Base-by-base conservation (phyloP, 2,113 vertebrate species). In the Sterna hirundo region DNA sequence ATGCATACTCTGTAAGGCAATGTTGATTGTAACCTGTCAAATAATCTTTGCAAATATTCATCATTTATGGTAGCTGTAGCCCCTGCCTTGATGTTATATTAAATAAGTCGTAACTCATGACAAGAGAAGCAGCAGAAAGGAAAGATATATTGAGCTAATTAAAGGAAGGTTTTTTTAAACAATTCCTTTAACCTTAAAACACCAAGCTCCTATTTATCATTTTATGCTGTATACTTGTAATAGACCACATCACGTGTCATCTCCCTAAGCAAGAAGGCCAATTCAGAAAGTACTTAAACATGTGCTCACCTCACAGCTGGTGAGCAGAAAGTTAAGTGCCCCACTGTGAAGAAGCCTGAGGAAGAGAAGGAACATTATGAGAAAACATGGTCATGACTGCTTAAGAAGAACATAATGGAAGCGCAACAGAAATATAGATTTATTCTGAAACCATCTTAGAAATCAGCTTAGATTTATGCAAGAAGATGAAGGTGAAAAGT, bases 21-120 rank as follows among this genome's bases (percentile, higher is more conserved):
- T 92, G 91, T 95, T 94, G 77, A 93, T 52, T 54, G 70, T 49
- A 90, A 76, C 34, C 54, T 77, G 92, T 49, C 89, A 96, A 82
- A 96, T 65, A 64, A 91, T 46, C 81, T 84, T 75, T 15, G 46
- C 61, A 89, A 91, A 87, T 54, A 87, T 84, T 51, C 54, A 85
- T 93, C 60, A 92, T 81, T 95, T 92, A 86, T n/a, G 36, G 81
- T 62, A 85, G 32, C 86, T 86, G 44, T 82, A 79, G 54, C 74
- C 46, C 4, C 1, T 58, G 70, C 69, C 77, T 77, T 83, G 69
- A 76, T 72, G 65, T 25, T 93, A 11, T 5, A n/a, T 46, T 95
- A 94, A 94, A 83, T 88, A 94, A 90, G 57, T 69, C 13, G 0
- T 94, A 95, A 96, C 65, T 95, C 84, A 78, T 5, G 5, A 77